phyloP scores from a whole-genome alignment of 2,797 vertebrate genomes.

The Emydoidea blandingii region DNA sequence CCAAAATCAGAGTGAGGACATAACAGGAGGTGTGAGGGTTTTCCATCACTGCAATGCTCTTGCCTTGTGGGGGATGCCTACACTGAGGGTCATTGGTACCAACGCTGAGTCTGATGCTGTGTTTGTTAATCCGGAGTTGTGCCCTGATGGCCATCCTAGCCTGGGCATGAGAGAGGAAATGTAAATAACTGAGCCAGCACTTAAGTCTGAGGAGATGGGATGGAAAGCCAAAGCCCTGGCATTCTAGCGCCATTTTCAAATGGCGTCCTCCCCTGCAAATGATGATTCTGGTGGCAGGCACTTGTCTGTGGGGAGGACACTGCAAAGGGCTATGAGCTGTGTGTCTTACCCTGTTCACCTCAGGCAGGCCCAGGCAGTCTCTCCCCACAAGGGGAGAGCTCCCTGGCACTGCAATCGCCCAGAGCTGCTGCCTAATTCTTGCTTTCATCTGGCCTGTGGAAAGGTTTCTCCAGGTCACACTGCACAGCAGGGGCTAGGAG shows the following conservation, averaged over 20 bases:
- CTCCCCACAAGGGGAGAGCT: background rate
- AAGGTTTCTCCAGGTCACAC: background rate
- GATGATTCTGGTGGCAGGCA: background rate
- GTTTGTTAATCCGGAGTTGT: background rate
- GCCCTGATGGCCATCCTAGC: too few species aligned
- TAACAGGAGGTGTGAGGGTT: background rate
- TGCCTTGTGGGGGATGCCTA: background rate
- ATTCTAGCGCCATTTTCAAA: background rate
- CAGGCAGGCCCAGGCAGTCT: background rate
- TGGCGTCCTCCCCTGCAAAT: background rate
- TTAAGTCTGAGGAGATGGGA: background rate
- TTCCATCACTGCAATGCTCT: background rate
- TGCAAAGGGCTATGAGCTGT: background rate
- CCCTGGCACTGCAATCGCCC: background rate
- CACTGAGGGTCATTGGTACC: background rate
- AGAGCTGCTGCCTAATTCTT: background rate
- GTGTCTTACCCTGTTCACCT: background rate
- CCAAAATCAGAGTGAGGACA: background rate
- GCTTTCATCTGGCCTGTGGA: accelerated
- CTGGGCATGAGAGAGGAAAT: background rate
- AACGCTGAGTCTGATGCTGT: background rate
- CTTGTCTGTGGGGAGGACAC: background rate
- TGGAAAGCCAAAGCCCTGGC: background rate
- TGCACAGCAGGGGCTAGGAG: accelerated
- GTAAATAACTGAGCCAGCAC: background rate